phyloP scores from a whole-genome alignment of 1,140 invertebrate genomes.

The Eriocheir sinensis region DNA sequence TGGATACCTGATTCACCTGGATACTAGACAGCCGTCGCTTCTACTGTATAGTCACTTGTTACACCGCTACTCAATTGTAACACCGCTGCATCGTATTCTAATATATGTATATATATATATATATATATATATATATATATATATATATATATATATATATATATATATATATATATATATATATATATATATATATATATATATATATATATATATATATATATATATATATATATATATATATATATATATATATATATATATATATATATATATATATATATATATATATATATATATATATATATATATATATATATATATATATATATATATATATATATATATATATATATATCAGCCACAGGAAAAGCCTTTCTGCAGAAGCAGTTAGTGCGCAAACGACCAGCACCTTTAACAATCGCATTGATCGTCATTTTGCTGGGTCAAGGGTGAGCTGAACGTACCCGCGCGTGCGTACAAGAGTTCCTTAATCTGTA shows the following conservation, averaged over 20 bases:
- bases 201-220: not conserved
- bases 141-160: constrained; percentile 71
- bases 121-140: constrained; percentile 71
- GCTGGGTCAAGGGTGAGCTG: too few species aligned
- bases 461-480: too few species aligned
- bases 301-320: constrained; percentile 24
- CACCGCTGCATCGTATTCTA: constrained; percentile 24
- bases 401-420: too few species aligned
- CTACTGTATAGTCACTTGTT: too few species aligned
- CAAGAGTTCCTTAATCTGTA: too few species aligned
- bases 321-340: constrained; percentile 5
- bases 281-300: constrained; percentile 50
- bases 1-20: too few species aligned
- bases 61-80: too few species aligned
- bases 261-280: not conserved
- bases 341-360: too few species aligned
- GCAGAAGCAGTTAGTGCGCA: too few species aligned
- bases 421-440: too few species aligned
- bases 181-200: not conserved
- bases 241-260: not conserved
- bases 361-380: too few species aligned
- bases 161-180: constrained; percentile 45
- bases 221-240: not conserved
- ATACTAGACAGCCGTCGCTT: too few species aligned
- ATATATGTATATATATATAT: constrained; percentile 69